These are phyloP conservation scores for Dicyrtoma fusca DNA, from an alignment of 2,888 invertebrate species.

Conservation along the genomic window DNA sequence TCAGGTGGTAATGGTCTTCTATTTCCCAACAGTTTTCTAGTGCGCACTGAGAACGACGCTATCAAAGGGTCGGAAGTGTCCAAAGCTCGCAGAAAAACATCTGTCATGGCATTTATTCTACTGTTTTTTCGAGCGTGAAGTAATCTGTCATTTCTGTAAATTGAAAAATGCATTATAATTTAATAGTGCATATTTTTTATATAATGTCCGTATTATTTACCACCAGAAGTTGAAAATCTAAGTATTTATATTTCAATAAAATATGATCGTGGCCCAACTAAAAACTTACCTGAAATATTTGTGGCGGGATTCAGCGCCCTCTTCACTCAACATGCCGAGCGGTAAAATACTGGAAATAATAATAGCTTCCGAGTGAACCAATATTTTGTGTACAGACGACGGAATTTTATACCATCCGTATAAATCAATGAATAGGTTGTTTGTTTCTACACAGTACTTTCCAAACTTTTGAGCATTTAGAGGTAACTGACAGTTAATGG, in stretches of 20 bases:
- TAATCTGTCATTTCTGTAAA: neutral
- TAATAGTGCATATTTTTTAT: too few relatives aligned
- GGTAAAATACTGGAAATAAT: neutral
- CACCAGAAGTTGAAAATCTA: too few relatives aligned
- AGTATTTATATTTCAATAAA: too few relatives aligned
- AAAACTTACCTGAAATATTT: neutral
- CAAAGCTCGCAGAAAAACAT: conserved; percentile 6
- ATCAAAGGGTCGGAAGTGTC: conserved; percentile 16
- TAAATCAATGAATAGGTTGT: neutral
- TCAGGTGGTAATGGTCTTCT: neutral
- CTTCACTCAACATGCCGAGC: conserved; percentile 6
- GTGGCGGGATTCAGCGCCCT: conserved; percentile 8
- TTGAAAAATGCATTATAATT: too few relatives aligned
- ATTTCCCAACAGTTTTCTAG: neutral
- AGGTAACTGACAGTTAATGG: neutral
- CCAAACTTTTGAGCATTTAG: conserved; percentile 6
- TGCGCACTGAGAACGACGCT: neutral
- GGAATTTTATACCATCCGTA: conserved; percentile 17
- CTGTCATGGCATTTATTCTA: neutral
- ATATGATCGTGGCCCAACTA: too few relatives aligned
- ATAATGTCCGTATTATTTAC: too few relatives aligned
- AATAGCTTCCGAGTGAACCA: conserved; percentile 14
- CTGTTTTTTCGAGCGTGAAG: neutral
- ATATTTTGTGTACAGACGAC: conserved; percentile 16
- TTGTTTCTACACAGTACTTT: neutral